A percentile compares a stretch with the other conserved stretches of the same genome.
phyloP scores from a whole-genome alignment of 1,140 invertebrate genomes.

The Akabosia matsudoensis region DNA sequence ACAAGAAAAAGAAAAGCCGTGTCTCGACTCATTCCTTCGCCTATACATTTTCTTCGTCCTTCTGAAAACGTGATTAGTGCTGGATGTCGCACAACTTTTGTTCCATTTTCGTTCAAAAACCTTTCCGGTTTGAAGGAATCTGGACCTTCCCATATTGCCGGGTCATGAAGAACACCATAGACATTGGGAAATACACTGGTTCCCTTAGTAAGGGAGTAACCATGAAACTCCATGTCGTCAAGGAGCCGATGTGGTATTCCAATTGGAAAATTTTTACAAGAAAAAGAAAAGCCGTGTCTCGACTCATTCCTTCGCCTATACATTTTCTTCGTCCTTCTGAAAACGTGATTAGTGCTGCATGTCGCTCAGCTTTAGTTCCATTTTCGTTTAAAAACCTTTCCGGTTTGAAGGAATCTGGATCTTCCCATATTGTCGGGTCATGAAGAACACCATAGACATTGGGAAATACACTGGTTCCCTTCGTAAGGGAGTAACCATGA shows the following conservation, averaged over 20 bases:
- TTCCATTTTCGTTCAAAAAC: constrained; percentile 43
- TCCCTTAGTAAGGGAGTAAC: constrained; percentile 37
- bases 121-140: constrained; percentile 50
- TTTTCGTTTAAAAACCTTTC: constrained; percentile 46
- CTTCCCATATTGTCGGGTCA: constrained; percentile 16
- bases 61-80: constrained; percentile 47
- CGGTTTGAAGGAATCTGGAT: constrained; percentile 50
- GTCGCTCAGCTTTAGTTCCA: constrained; percentile 28
- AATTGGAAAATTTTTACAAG: constrained; percentile 43
- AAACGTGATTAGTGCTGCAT: constrained; percentile 43
- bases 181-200: constrained; percentile 21
- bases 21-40: constrained; percentile 59
- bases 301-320: constrained; percentile 61
- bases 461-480: constrained; percentile 34
- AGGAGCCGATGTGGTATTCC: neutral
- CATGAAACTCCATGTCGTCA: constrained; percentile 23
- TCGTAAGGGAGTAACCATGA: constrained; percentile 33
- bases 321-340: constrained; percentile 61
- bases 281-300: constrained; percentile 45
- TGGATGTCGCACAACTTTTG: constrained; percentile 31
- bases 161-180: neutral
- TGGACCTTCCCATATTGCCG: constrained; percentile 41
- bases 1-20: constrained; percentile 36
- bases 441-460: neutral
- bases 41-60: constrained; percentile 63